Evolutionary conservation across 2,113 vertebrate genomes (phyloP).

Genomic region (Syngnathus typhle): DNA sequence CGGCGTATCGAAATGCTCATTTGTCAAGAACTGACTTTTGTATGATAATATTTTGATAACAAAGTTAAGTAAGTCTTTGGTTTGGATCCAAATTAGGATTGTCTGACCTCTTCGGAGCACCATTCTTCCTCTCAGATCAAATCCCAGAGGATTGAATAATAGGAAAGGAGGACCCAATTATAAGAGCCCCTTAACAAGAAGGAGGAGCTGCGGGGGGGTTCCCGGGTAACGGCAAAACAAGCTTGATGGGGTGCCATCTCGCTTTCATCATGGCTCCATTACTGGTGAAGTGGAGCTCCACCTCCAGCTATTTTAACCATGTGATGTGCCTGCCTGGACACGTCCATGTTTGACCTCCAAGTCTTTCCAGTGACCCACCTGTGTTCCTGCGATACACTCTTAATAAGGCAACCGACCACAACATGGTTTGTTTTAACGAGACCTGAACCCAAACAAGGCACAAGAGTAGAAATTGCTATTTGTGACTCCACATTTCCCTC

Average conservation of each 20-base stretch:
- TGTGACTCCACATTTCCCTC: not conserved
- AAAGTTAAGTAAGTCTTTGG: too few species aligned
- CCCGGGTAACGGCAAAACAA: slow-evolving; percentile 61
- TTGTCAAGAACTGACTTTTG: too few species aligned
- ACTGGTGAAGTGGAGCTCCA: slow-evolving; percentile 50
- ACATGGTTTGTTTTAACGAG: slow-evolving; percentile 12
- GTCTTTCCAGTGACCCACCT: slow-evolving; percentile 12
- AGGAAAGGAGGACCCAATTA: slow-evolving; percentile 74
- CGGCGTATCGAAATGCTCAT: not conserved
- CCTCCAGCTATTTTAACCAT: slow-evolving; percentile 47
- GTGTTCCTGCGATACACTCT: slow-evolving; percentile 4
- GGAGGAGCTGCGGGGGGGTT: slow-evolving; percentile 57
- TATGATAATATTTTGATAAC: too few species aligned
- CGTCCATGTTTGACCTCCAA: slow-evolving; percentile 5
- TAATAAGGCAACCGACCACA: slow-evolving; percentile 18
- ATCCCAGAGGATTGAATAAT: slow-evolving; percentile 36
- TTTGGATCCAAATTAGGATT: too few species aligned
- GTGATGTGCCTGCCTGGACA: slow-evolving; percentile 37
- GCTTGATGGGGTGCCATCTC: slow-evolving; percentile 55
- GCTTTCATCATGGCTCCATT: slow-evolving; percentile 66
- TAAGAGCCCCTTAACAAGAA: slow-evolving; percentile 61
- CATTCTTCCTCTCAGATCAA: not conserved
- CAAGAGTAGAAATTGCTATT: slow-evolving; percentile 19
- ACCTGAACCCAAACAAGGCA: slow-evolving; percentile 8
- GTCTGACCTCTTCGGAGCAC: not conserved